Conservation (phyloP, 1,140 invertebrate species). For the Macrosteles quadrilineatus region DNA sequence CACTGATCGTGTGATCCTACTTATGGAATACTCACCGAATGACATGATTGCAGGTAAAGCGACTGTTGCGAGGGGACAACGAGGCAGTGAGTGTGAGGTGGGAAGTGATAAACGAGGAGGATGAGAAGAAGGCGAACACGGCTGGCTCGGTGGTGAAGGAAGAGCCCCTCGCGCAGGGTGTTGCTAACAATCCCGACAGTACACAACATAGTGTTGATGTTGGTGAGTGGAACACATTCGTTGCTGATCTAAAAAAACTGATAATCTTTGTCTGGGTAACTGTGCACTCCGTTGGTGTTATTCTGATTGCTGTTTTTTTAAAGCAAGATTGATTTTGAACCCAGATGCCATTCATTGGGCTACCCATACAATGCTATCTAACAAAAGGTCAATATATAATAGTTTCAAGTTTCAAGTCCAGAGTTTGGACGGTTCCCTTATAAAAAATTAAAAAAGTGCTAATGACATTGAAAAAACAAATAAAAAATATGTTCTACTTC, state of each 20-base stretch:
- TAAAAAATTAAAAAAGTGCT: too few relatives aligned
- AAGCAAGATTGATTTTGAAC: too few relatives aligned
- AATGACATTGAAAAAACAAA: too few relatives aligned
- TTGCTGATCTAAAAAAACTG: constrained; percentile 23
- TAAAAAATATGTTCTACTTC: too few relatives aligned
- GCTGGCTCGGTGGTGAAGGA: constrained; percentile 38
- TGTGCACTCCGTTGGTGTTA: background rate
- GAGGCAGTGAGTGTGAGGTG: constrained; percentile 77
- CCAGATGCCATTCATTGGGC: too few relatives aligned
- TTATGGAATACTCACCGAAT: too few relatives aligned
- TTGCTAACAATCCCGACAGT: constrained; percentile 35
- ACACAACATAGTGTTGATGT: constrained; percentile 52
- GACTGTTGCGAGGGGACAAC: constrained; percentile 71
- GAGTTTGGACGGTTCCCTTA: too few relatives aligned
- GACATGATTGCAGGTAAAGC: constrained; percentile 64
- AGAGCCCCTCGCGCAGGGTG: constrained; percentile 41
- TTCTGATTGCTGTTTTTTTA: too few relatives aligned
- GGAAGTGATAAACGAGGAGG: constrained; percentile 92
- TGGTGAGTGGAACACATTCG: constrained; percentile 49
- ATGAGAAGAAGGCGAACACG: constrained; percentile 56
- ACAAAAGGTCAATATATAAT: too few relatives aligned
- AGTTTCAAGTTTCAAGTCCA: too few relatives aligned
- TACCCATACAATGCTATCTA: too few relatives aligned
- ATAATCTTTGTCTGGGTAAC: background rate
- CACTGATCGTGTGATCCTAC: too few relatives aligned